These are phyloP conservation scores for Drosophila mulleri DNA, from an alignment of 2,888 invertebrate species.

Conservation along the genomic window DNA sequence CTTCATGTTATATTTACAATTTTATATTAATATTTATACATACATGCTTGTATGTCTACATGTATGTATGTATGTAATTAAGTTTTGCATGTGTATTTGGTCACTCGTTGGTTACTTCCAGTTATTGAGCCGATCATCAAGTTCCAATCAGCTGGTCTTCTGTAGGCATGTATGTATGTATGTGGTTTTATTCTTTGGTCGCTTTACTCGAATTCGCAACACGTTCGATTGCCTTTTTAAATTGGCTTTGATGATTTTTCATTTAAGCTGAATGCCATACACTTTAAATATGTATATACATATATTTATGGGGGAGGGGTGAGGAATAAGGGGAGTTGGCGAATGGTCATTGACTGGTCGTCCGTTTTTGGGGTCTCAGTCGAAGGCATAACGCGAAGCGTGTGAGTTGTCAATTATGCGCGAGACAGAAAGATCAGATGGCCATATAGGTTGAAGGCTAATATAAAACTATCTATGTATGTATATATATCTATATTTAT, in stretches of 20 bases:
- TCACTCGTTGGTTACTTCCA: slow-evolving; percentile 17
- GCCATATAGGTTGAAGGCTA: slow-evolving; percentile 3
- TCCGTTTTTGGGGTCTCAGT: slow-evolving; percentile 42
- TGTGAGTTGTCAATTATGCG: slow-evolving; percentile 38
- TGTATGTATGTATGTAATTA: background rate
- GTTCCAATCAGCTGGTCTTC: slow-evolving; percentile 31
- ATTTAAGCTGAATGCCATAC: slow-evolving; percentile 71
- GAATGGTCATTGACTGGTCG: slow-evolving; percentile 55
- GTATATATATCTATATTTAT: slow-evolving; percentile 1
- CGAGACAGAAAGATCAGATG: slow-evolving; percentile 19
- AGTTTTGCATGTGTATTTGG: slow-evolving; percentile 6
- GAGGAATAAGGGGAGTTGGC: slow-evolving; percentile 3
- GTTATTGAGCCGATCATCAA: slow-evolving; percentile 38
- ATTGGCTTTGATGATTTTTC: slow-evolving; percentile 74
- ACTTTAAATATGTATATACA: slow-evolving; percentile 8
- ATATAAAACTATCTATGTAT: slow-evolving; percentile 1
- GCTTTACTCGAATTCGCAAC: slow-evolving; percentile 64
- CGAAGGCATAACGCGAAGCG: slow-evolving; percentile 33
- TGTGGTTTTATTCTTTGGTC: slow-evolving; percentile 49
- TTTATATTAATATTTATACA: background rate
- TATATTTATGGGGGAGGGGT: background rate
- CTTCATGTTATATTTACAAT: background rate
- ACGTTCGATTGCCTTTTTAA: slow-evolving; percentile 77
- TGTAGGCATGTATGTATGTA: background rate
- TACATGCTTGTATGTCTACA: background rate